A percentile compares a stretch with the other conserved stretches of the same genome.
phyloP scores from a whole-genome alignment of 2,797 vertebrate genomes.

The Periophthalmus magnuspinnatus region DNA sequence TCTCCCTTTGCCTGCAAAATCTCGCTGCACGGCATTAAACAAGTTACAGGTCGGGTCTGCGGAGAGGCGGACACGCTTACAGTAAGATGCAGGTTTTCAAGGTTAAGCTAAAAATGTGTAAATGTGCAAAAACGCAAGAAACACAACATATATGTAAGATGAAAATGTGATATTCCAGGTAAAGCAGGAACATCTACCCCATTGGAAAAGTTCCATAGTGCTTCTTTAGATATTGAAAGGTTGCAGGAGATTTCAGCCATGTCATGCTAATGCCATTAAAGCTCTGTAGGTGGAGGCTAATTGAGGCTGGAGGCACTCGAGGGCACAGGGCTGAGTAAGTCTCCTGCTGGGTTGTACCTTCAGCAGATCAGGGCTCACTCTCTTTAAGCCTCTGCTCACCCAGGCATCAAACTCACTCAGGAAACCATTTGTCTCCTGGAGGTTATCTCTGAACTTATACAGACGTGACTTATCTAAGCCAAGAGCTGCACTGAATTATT shows the following conservation, averaged over 20 bases:
- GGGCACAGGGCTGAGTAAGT: constrained; percentile 49
- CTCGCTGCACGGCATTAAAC: background rate
- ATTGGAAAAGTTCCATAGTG: background rate
- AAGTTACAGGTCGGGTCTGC: background rate
- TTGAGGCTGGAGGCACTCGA: constrained; percentile 49
- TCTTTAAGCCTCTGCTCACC: constrained; percentile 37
- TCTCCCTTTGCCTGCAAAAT: no score
- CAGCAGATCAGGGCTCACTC: constrained; percentile 43
- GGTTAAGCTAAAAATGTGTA: background rate
- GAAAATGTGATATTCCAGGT: background rate
- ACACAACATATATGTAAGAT: background rate
- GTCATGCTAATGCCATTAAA: constrained; percentile 65
- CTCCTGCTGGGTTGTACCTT: constrained; percentile 39
- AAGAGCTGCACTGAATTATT: background rate
- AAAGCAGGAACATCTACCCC: background rate
- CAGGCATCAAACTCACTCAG: constrained; percentile 8
- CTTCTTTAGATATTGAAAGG: background rate
- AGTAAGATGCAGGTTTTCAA: background rate
- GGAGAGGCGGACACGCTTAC: background rate
- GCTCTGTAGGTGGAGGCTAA: constrained; percentile 60
- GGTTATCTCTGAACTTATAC: background rate
- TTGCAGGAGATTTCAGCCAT: constrained; percentile 19
- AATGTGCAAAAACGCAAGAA: background rate
- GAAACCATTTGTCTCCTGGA: background rate
- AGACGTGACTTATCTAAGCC: background rate